Base-by-base conservation (phyloP, 1,140 invertebrate genomes). In the Platyscapa corneri region DNA sequence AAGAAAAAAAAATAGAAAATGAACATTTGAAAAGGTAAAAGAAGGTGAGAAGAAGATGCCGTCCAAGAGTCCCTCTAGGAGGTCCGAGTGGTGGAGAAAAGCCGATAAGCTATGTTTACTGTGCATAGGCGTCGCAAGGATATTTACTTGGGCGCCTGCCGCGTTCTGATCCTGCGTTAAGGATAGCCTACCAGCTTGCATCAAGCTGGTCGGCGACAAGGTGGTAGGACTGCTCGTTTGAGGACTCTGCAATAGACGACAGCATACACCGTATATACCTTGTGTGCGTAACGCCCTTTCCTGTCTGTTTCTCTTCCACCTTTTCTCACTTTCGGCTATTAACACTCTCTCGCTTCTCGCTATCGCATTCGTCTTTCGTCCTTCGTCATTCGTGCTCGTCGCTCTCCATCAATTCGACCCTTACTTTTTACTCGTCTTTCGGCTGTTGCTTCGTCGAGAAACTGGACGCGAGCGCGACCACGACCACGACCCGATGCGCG, bases 211-310 rank as follows among this genome's bases (percentile, higher is more conserved):
- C 74, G 96, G 96, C 88, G 96, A 97, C 90, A 97, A 94, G 88
- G 95, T 96, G 89, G 96, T 94, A 88, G 95, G 95, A 93, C 95
- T 96, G 90, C 95, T 94, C 92, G 95, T 95, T 93, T 95, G 93
- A 89, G 95, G 95, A 94, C 95, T 96, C 95, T 96, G 93, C 87
- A 94, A 95, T 93, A 91, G 89, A 93, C 88, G 89, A 89, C 88
- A 89, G 86, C 86, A 90, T 88, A 88, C 79, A 90, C 86, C 87
- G 89, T 91, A 78, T 49, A 74, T 74, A 74, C 56, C 32, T 14
- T 65, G 56, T 12, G 7, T 46, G 37, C 20, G 70, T 60, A 60
- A 27, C 23, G 42, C 10, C 56, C 56, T 60, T 60, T 60, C 27
- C 56, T 60, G 6, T 60, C 27, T 60, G 2, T 60, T 23, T 60